Percentiles rank a stretch among this genome's conserved stretches.
phyloP scores from a whole-genome alignment of 1,140 invertebrate genomes.

The Adelges cooleyi region DNA sequence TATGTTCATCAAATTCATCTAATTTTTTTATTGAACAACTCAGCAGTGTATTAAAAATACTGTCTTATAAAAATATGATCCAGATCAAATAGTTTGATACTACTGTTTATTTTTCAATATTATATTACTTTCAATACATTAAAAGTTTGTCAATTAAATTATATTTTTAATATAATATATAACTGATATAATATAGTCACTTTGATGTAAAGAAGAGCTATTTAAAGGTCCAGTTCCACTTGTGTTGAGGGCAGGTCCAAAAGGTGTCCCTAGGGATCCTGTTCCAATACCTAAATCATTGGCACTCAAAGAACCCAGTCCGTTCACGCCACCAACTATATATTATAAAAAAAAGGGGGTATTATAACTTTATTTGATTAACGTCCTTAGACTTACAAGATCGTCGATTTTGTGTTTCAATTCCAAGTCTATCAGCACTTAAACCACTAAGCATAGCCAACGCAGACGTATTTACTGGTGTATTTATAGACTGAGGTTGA shows the following conservation, averaged over 20 bases:
- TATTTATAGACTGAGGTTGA: background rate
- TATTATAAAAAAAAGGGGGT: background rate
- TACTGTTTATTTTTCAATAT: too few relatives aligned
- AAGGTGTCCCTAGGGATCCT: conserved; percentile 20
- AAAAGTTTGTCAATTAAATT: too few relatives aligned
- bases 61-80: too few relatives aligned
- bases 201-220: conserved; percentile 25
- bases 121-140: too few relatives aligned
- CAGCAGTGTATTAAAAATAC: too few relatives aligned
- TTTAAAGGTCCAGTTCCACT: background rate
- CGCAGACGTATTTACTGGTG: conserved; percentile 6
- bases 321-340: conserved; percentile 31
- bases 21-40: too few relatives aligned
- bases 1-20: too few relatives aligned
- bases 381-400: conserved; percentile 28
- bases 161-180: too few relatives aligned
- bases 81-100: too few relatives aligned
- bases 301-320: conserved; percentile 32
- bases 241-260: conserved; percentile 22
- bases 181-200: too few relatives aligned
- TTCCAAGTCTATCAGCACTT: conserved; percentile 29
- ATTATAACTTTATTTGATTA: conserved; percentile 25
- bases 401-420: conserved; percentile 26
- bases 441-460: conserved; percentile 27
- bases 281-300: conserved; percentile 34